Conservation (phyloP, 64 coral and sea anemone species). For the Platygyra sinensis region DNA sequence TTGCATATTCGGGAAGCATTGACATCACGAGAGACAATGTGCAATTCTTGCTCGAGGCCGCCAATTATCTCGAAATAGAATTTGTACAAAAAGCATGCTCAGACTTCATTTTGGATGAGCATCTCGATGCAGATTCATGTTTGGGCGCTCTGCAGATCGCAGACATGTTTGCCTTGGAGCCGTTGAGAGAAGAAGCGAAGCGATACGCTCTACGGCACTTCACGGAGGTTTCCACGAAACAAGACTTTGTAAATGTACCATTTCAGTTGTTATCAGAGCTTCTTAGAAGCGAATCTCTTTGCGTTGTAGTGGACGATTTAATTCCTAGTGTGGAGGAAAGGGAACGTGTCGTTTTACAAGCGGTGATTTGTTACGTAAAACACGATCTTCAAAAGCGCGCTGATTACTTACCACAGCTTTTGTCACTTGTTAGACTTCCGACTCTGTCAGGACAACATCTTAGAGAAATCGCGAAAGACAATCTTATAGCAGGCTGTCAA, state of each 20-base stretch:
- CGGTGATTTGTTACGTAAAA: constrained; percentile 43
- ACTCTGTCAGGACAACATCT: constrained; percentile 49
- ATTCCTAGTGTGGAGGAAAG: constrained; percentile 48
- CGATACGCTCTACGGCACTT: constrained; percentile 46
- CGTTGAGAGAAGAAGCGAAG: constrained; percentile 46
- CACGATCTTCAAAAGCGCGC: constrained; percentile 42
- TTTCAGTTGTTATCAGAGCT: constrained; percentile 43
- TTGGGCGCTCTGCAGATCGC: constrained; percentile 42
- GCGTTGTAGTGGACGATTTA: constrained; percentile 43
- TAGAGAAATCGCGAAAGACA: neutral
- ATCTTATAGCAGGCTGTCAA: neutral
- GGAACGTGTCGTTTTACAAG: constrained; percentile 66
- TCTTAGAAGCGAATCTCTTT: constrained; percentile 30
- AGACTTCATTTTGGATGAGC: constrained; percentile 34
- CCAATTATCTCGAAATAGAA: constrained; percentile 58
- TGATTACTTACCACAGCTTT: constrained; percentile 41
- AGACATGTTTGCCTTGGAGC: constrained; percentile 41
- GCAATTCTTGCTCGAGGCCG: constrained; percentile 47
- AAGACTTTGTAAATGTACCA: constrained; percentile 46
- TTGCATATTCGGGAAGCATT: constrained; percentile 75
- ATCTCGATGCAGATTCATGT: constrained; percentile 35
- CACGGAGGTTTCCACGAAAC: constrained; percentile 15
- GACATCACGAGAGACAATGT: constrained; percentile 65
- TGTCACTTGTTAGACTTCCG: constrained; percentile 49
- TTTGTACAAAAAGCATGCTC: constrained; percentile 58